Percentiles rank a stretch among this genome's conserved stretches.
Conservation (phyloP, 2,888 invertebrate species). For the Serripes groenlandicus region DNA sequence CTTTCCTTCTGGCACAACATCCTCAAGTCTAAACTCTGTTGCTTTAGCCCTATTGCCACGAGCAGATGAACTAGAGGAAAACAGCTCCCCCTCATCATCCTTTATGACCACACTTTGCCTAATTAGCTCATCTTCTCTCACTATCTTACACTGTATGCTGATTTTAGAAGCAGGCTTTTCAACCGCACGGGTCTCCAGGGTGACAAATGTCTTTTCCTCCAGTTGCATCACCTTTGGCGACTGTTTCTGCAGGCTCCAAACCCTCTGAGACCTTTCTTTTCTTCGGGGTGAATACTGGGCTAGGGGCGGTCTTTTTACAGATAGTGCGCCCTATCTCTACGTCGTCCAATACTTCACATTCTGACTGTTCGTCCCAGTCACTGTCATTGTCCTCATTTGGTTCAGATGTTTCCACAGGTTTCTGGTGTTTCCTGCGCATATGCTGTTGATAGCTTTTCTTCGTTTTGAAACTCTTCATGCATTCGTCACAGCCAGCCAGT, state of each 20-base stretch:
- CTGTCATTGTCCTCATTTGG: background rate
- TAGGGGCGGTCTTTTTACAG: background rate
- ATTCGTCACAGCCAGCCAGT: conserved; percentile 1
- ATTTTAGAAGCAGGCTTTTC: background rate
- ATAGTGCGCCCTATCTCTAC: background rate
- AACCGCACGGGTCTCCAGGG: background rate
- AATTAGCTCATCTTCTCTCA: background rate
- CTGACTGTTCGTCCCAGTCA: background rate
- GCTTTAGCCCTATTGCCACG: background rate
- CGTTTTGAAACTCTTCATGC: conserved; percentile 8
- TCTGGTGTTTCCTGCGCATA: conserved; percentile 5
- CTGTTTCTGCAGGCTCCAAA: no score
- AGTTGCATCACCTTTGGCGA: background rate
- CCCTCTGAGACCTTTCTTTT: background rate
- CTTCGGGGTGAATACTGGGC: conserved; percentile 7
- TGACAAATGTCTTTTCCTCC: background rate
- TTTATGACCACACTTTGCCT: background rate
- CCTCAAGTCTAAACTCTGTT: background rate
- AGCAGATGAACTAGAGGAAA: background rate
- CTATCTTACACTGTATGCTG: background rate
- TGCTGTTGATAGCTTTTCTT: conserved; percentile 17
- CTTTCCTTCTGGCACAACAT: background rate
- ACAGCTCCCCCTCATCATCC: conserved; percentile 3
- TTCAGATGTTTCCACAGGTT: background rate
- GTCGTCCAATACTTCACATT: background rate